These are phyloP conservation scores for Daboia siamensis DNA, from an alignment of 2,113 vertebrate species.

Conservation along the genomic window DNA sequence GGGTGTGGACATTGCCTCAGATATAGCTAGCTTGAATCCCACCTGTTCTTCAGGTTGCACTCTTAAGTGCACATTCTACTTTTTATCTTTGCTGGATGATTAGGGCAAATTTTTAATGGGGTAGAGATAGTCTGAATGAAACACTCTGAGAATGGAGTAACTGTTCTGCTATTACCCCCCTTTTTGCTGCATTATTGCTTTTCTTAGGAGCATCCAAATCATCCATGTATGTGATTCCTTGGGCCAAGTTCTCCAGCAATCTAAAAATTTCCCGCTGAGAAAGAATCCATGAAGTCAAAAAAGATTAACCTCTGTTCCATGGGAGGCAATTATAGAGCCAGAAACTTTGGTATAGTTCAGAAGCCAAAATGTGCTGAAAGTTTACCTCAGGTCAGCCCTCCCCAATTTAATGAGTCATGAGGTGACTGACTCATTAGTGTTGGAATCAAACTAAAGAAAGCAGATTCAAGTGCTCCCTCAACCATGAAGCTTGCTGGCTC, in stretches of 20 bases:
- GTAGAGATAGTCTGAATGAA: background rate
- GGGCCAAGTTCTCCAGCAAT: background rate
- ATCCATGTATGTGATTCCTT: background rate
- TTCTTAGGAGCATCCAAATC: background rate
- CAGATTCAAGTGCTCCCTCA: background rate
- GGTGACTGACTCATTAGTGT: background rate
- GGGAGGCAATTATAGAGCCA: background rate
- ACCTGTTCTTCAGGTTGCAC: background rate
- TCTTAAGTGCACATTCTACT: background rate
- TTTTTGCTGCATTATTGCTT: background rate
- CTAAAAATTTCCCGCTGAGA: background rate
- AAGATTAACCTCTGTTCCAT: background rate
- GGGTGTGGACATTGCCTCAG: background rate
- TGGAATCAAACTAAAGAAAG: background rate
- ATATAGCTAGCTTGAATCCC: background rate
- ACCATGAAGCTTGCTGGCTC: background rate
- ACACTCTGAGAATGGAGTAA: background rate
- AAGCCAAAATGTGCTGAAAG: background rate
- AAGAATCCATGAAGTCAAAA: background rate
- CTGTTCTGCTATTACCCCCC: background rate
- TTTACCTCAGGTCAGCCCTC: background rate
- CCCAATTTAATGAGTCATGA: background rate
- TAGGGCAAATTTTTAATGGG: background rate
- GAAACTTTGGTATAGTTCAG: background rate
- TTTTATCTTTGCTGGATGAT: background rate